phyloP scores from a whole-genome alignment of 2,797 vertebrate species.

The Triplophysa bombifrons region DNA sequence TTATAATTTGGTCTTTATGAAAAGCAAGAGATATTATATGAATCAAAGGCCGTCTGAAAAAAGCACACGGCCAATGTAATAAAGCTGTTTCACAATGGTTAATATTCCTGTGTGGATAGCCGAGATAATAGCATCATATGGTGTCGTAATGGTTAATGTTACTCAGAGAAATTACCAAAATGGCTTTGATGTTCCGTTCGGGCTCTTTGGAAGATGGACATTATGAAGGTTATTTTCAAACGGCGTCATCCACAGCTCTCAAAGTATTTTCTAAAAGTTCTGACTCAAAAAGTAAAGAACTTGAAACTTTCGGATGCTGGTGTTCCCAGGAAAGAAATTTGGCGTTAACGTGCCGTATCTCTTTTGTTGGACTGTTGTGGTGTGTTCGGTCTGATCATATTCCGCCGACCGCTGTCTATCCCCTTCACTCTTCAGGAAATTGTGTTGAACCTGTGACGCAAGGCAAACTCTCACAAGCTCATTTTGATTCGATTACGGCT shows the following conservation, averaged over 20 bases:
- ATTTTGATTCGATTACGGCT: conserved; percentile 59
- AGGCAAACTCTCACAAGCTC: conserved; percentile 53
- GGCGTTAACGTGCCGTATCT: not conserved
- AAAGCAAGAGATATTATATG: conserved; percentile 60
- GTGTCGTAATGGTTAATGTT: conserved; percentile 44
- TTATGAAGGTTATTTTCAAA: conserved; percentile 46
- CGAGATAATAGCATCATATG: conserved; percentile 32
- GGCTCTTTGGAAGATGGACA: conserved; percentile 22
- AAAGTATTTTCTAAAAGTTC: conserved; percentile 26
- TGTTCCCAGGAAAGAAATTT: not conserved
- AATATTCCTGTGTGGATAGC: conserved; percentile 40
- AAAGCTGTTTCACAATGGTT: conserved; percentile 54
- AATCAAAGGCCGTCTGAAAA: conserved; percentile 54
- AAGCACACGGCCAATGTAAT: conserved; percentile 47
- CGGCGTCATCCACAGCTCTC: conserved; percentile 12
- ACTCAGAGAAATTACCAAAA: conserved; percentile 40
- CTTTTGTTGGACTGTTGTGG: conserved; percentile 17
- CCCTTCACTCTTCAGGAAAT: conserved; percentile 60
- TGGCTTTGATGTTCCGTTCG: conserved; percentile 36
- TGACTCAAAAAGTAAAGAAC: conserved; percentile 21
- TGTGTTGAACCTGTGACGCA: conserved; percentile 58
- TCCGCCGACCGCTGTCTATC: conserved; percentile 49
- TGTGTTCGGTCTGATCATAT: conserved; percentile 44
- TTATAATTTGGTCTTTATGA: conserved; percentile 55
- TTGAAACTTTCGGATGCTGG: not conserved